These are phyloP conservation scores for Nerophis lumbriciformis DNA, from an alignment of 2,113 vertebrate genomes.

Conservation along the genomic window DNA sequence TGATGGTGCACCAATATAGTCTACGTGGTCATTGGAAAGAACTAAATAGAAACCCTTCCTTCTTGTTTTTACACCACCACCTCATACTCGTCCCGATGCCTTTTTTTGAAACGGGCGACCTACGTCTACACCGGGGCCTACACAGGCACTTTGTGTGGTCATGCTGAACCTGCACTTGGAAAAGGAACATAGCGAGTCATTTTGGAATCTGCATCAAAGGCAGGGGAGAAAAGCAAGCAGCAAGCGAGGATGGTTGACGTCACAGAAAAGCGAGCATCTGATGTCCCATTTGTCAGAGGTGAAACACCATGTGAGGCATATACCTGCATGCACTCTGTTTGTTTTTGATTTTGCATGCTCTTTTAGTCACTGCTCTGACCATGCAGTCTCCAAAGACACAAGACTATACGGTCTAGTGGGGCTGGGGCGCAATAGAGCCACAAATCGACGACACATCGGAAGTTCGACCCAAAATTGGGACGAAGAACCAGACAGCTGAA, in stretches of 20 bases:
- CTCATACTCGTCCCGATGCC: constrained; percentile 15
- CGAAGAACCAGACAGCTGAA: no score
- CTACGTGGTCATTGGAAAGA: constrained; percentile 41
- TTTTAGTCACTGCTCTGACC: constrained; percentile 35
- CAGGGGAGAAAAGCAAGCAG: constrained; percentile 12
- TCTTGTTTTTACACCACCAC: constrained; percentile 15
- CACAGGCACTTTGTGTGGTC: constrained; percentile 29
- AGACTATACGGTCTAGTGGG: not conserved
- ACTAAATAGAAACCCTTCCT: constrained; percentile 31
- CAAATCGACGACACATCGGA: no score
- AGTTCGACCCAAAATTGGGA: no score
- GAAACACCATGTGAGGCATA: constrained; percentile 29
- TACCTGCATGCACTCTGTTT: constrained; percentile 3
- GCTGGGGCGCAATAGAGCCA: no score
- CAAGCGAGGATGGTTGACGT: constrained; percentile 40
- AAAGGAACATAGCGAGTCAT: constrained; percentile 23
- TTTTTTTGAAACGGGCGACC: constrained; percentile 37
- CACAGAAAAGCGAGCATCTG: constrained; percentile 50
- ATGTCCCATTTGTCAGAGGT: constrained; percentile 48
- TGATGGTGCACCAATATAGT: constrained; percentile 47
- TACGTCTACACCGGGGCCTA: constrained; percentile 6
- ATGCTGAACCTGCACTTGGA: constrained; percentile 24
- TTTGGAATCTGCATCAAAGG: constrained; percentile 27
- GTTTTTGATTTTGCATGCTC: constrained; percentile 8
- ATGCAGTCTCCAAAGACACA: not conserved